Percentiles rank a stretch among this genome's conserved stretches.
Conservation (phyloP, 2,888 invertebrate genomes). For the Erebia palarica region DNA sequence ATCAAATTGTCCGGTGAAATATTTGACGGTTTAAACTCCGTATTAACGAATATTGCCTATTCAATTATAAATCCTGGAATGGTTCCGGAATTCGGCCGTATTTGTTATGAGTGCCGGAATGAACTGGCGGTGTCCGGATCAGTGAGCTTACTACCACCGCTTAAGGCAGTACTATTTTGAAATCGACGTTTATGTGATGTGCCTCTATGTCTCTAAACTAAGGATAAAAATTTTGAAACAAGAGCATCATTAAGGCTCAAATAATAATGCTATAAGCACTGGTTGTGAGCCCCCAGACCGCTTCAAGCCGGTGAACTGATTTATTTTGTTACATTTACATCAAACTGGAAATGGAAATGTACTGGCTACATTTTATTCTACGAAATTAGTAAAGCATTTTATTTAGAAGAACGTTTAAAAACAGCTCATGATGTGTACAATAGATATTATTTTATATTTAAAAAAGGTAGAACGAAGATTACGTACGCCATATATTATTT, state of each 20-base stretch:
- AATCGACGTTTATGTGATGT: too few relatives aligned
- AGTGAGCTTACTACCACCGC: neutral
- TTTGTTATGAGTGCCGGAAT: conserved; percentile 32
- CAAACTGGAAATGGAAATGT: conserved; percentile 7
- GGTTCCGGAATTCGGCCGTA: conserved; percentile 31
- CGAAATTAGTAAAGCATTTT: neutral
- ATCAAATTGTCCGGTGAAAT: conserved; percentile 51
- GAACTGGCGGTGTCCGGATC: conserved; percentile 31
- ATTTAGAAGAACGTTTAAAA: neutral
- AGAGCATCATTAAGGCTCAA: too few relatives aligned
- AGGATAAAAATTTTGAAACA: too few relatives aligned
- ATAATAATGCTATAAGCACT: too few relatives aligned
- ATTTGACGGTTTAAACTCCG: conserved; percentile 51
- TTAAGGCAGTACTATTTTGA: too few relatives aligned
- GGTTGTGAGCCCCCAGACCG: neutral
- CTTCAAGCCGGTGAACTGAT: conserved; percentile 22
- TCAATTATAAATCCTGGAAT: conserved; percentile 42
- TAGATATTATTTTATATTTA: neutral
- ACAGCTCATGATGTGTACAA: neutral
- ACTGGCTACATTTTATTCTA: neutral
- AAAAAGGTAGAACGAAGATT: neutral
- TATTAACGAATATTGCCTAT: conserved; percentile 45
- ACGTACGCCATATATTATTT: neutral
- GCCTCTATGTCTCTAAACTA: too few relatives aligned
- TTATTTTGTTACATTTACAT: conserved; percentile 15